These are phyloP conservation scores for Schizaphis graminum DNA, from an alignment of 2,888 invertebrate genomes.

Conservation along the genomic window DNA sequence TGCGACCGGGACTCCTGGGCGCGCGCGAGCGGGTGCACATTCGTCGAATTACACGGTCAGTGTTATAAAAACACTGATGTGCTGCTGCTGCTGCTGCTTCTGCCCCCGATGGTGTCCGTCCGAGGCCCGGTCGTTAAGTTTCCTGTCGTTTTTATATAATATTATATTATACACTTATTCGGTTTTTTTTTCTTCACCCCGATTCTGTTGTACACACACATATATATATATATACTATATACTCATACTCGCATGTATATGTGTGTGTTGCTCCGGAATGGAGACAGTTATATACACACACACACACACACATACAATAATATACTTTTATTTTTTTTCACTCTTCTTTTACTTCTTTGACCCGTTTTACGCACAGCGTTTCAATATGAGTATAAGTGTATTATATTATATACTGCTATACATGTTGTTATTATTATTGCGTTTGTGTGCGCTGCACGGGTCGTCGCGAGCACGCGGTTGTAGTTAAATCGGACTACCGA, in stretches of 20 bases:
- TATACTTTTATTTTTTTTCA: not conserved
- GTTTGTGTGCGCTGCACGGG: not conserved
- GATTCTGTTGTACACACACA: not conserved
- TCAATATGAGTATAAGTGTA: not conserved
- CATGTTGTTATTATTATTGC: not conserved
- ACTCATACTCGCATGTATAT: not conserved
- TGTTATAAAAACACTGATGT: not conserved
- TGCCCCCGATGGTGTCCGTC: not conserved
- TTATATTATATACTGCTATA: too few species aligned
- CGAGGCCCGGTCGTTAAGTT: constrained; percentile 46
- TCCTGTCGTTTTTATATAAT: constrained; percentile 6
- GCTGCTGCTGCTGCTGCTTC: too few species aligned
- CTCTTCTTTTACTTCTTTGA: not conserved
- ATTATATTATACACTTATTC: not conserved
- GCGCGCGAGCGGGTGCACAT: constrained; percentile 18
- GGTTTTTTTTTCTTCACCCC: constrained; percentile 17
- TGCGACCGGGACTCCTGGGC: not conserved
- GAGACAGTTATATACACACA: constrained; percentile 32
- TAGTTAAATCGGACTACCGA: constrained; percentile 56
- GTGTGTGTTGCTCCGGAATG: not conserved
- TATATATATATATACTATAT: too few species aligned
- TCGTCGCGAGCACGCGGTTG: constrained; percentile 41
- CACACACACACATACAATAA: not conserved
- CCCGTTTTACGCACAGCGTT: constrained; percentile 22
- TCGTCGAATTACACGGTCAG: constrained; percentile 46